Evolutionary conservation across 2,797 vertebrate genomes (phyloP).

Genomic region (Melanogrammus aeglefinus): DNA sequence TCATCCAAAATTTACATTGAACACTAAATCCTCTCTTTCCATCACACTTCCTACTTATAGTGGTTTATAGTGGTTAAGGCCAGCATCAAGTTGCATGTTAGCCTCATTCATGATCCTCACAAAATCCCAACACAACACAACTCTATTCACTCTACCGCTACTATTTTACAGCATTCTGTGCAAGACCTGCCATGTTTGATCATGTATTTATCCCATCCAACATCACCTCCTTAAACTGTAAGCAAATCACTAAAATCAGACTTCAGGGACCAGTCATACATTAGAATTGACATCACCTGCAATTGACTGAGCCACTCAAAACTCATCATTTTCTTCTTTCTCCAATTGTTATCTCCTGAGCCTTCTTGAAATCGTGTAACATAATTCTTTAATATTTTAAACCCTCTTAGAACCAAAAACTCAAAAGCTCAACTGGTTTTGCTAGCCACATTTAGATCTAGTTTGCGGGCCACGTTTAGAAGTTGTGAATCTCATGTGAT

Average conservation of each 20-base stretch:
- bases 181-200: constrained; percentile 24
- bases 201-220: not conserved
- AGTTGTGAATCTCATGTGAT: not conserved
- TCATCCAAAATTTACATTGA: constrained; percentile 28
- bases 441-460: not conserved
- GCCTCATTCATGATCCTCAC: not conserved
- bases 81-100: not conserved
- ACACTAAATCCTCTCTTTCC: constrained; percentile 40
- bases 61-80: not conserved
- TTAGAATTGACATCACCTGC: not conserved
- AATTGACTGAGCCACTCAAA: not conserved
- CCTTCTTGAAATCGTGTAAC: not conserved
- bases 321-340: not conserved
- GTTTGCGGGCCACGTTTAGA: not conserved
- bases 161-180: constrained; percentile 50
- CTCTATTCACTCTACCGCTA: not conserved
- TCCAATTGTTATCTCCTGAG: not conserved
- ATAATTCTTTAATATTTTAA: not conserved
- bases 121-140: not conserved
- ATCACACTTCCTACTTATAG: constrained; percentile 19
- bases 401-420: not conserved
- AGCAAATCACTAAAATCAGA: not conserved
- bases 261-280: not conserved
- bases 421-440: not conserved
- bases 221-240: not conserved